A percentile compares a stretch with the other conserved stretches of the same genome.
phyloP scores from a whole-genome alignment of 2,888 invertebrate species.

The Cheilosia soror region DNA sequence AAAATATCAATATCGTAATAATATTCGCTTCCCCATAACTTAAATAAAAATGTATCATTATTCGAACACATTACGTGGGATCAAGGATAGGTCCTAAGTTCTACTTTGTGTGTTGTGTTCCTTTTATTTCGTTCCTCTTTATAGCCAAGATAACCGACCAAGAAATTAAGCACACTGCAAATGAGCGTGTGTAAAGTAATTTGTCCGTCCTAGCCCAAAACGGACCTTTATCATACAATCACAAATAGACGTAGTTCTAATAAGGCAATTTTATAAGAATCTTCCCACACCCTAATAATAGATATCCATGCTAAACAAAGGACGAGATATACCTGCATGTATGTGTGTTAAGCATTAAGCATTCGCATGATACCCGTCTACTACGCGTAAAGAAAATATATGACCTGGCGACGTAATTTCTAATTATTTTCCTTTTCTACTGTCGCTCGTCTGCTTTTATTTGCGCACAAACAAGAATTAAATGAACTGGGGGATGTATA shows the following conservation, averaged over 20 bases:
- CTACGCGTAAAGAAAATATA: slow-evolving; percentile 44
- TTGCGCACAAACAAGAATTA: not conserved
- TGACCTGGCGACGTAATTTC: slow-evolving; percentile 46
- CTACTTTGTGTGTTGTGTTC: slow-evolving; percentile 11
- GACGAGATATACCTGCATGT: not conserved
- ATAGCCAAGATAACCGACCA: slow-evolving; percentile 1
- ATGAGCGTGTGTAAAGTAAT: slow-evolving; percentile 54
- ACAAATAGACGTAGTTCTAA: slow-evolving; percentile 40
- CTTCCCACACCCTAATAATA: slow-evolving; percentile 21
- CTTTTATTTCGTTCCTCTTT: slow-evolving; percentile 31
- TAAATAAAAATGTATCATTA: slow-evolving; percentile 29
- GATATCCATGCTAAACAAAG: slow-evolving; percentile 10
- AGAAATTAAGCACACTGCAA: slow-evolving; percentile 9
- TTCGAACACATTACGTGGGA: slow-evolving; percentile 19
- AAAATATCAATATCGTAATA: slow-evolving; percentile 60
- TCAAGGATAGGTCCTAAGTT: slow-evolving; percentile 38
- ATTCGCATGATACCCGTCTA: slow-evolving; percentile 30
- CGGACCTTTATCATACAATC: slow-evolving; percentile 49
- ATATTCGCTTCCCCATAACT: slow-evolving; percentile 50
- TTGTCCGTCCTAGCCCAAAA: slow-evolving; percentile 30
- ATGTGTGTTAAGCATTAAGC: slow-evolving; percentile 32
- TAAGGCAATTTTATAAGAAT: slow-evolving; percentile 33
- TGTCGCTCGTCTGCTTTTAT: not conserved
- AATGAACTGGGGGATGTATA: slow-evolving; percentile 22
- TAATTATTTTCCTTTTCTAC: slow-evolving; percentile 26